These are phyloP conservation scores for Gymnobelideus leadbeateri DNA, from an alignment of 2,113 vertebrate species.

Conservation along the genomic window DNA sequence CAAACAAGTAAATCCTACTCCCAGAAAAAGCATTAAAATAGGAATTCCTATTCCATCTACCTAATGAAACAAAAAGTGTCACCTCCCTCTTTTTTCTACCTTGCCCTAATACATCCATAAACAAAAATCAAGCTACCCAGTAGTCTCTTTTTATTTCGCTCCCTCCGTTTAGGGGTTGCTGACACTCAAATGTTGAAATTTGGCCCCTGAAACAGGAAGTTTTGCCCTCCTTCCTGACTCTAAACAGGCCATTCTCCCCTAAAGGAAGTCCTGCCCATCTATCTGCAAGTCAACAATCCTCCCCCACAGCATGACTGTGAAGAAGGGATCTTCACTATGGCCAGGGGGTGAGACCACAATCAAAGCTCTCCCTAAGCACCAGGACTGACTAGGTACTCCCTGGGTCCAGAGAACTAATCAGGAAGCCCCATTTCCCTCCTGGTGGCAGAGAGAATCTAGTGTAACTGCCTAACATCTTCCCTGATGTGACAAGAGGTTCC, in stretches of 20 bases:
- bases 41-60: slow-evolving; percentile 69
- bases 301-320: not conserved
- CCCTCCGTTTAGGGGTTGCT: slow-evolving; percentile 55
- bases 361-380: slow-evolving; percentile 6
- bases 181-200: slow-evolving; percentile 57
- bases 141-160: slow-evolving; percentile 11
- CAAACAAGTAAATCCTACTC: slow-evolving; percentile 70
- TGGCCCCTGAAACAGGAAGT: slow-evolving; percentile 63
- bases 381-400: not conserved
- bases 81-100: not conserved
- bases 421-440: not conserved
- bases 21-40: not conserved
- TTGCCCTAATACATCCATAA: slow-evolving; percentile 18
- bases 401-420: not conserved
- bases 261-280: not conserved
- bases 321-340: not conserved
- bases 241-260: not conserved
- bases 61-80: slow-evolving; percentile 24
- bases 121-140: slow-evolving; percentile 28
- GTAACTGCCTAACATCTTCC: not conserved
- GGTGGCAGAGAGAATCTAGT: not conserved
- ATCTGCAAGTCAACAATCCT: not conserved
- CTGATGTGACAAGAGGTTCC: slow-evolving; percentile 14
- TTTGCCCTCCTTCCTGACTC: slow-evolving; percentile 44
- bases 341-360: slow-evolving; percentile 4